Conservation (phyloP, 2,888 invertebrate species). For the Mechanitis messenoides region DNA sequence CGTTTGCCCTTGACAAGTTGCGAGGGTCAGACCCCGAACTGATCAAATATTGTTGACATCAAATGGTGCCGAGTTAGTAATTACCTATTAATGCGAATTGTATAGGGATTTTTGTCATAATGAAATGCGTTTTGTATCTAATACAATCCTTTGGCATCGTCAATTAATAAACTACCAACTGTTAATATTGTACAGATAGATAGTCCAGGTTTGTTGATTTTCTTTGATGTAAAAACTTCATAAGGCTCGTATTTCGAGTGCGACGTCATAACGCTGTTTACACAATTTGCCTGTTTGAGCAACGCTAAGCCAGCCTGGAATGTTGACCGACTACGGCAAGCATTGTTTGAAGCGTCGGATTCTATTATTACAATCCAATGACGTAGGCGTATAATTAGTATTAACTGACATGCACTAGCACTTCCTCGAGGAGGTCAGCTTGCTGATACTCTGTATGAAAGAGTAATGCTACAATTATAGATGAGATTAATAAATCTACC, state of each 20-base stretch:
- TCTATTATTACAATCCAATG: not conserved
- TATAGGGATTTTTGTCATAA: too few species aligned
- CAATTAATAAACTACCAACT: too few species aligned
- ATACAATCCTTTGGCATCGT: too few species aligned
- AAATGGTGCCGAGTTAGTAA: too few species aligned
- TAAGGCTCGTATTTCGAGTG: not conserved
- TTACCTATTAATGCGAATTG: too few species aligned
- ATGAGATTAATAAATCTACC: constrained; percentile 3
- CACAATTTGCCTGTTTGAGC: constrained; percentile 3
- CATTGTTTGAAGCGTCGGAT: not conserved
- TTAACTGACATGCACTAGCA: not conserved
- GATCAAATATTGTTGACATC: not conserved
- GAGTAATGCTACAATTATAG: not conserved
- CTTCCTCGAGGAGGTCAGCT: constrained; percentile 1
- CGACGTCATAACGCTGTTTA: not conserved
- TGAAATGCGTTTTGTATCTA: too few species aligned
- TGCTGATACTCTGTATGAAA: not conserved
- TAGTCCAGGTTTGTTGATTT: not conserved
- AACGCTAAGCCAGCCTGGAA: not conserved
- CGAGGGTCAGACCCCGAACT: constrained; percentile 3
- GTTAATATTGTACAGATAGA: too few species aligned
- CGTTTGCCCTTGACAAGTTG: constrained; percentile 3
- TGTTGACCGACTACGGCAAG: not conserved
- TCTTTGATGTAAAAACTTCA: not conserved
- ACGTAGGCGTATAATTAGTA: not conserved